Percentiles rank a stretch among this genome's conserved stretches.
These are phyloP conservation scores for Xylota sylvarum DNA, from an alignment of 2,888 invertebrate species.

Conservation along the genomic window DNA sequence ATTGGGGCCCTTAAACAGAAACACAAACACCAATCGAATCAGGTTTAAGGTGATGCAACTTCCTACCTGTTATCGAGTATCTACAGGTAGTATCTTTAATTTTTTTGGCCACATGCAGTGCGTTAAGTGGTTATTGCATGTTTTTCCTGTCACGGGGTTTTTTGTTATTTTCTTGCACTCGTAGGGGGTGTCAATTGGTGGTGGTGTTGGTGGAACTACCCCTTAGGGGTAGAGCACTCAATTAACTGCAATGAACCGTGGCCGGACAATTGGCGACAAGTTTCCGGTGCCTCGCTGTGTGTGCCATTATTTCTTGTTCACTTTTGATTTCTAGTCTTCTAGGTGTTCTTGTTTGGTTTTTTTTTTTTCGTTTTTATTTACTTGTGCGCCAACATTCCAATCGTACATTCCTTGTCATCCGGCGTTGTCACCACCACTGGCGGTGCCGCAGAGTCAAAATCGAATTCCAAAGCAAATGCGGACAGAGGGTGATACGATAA, in stretches of 20 bases:
- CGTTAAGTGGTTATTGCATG: conserved; percentile 77
- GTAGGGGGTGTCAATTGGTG: conserved; percentile 59
- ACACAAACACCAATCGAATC: conserved; percentile 9
- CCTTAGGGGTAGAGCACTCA: conserved; percentile 68
- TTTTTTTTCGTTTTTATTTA: too few relatives aligned
- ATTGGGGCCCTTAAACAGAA: neutral
- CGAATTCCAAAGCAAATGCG: conserved; percentile 35
- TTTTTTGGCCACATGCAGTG: conserved; percentile 80
- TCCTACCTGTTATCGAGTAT: conserved; percentile 53
- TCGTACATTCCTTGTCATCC: conserved; percentile 49
- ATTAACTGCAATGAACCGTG: conserved; percentile 66
- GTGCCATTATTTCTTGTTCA: conserved; percentile 29
- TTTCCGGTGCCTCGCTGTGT: conserved; percentile 80
- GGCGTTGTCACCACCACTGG: conserved; percentile 58
- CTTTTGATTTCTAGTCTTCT: conserved; percentile 23
- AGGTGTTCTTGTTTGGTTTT: conserved; percentile 3
- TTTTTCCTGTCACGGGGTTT: conserved; percentile 24
- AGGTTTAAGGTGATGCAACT: conserved; percentile 51
- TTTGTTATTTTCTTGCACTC: neutral
- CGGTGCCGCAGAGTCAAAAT: conserved; percentile 25
- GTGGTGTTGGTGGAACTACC: conserved; percentile 40
- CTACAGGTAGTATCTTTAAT: conserved; percentile 36
- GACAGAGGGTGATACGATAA: conserved; percentile 42
- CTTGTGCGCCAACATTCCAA: conserved; percentile 76
- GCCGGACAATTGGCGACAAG: conserved; percentile 80